Base-by-base conservation (phyloP, 2,888 invertebrate genomes). In the Copidosoma aretas region DNA sequence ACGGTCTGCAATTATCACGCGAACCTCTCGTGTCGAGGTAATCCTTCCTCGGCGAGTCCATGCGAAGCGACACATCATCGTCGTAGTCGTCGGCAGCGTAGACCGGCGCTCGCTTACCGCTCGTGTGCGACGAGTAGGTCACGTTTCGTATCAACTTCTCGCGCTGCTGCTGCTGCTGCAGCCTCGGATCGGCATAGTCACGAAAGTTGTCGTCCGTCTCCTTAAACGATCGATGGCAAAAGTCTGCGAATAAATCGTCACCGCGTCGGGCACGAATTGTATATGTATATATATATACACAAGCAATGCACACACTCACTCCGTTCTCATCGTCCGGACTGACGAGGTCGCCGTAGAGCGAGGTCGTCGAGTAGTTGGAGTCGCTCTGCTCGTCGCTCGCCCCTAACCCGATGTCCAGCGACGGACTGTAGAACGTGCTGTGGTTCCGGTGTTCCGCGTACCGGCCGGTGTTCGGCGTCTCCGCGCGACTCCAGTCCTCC, bases 361-460 rank as follows among this genome's bases (percentile, higher is more conserved):
- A 66, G 5, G 58, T 10, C 14, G 58, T 10, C 14, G 69, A 65
- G 5, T 63, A 66, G n/a, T 49, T 63, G 8, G 66, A 70, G 2
- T 46, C 43, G 19, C 39, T 54, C 14, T 24, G 41, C 0, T 70
- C 65, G 49, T 62, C 59, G 43, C 21, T 63, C n/a, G 4, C 43
- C 10, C 43, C 57, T 12, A n/a, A 58, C 1, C 65, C 65, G 12
- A 58, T 58, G 14, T 69, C 69, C 10, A n/a, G n/a, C n/a, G 64
- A 10, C 1, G 58, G 43, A 15, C n/a, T 58, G 12, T 63, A 58
- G 1, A 39, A 14, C 25, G 52, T 5, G 14, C 52, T 52, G 17
- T 53, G 8, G 19, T n/a, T 21, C 5, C 14, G 22, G 1, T 32
- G 32, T 15, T 64, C 63, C 41, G 10, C 1, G 53, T 62, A 58